Evolutionary conservation across 2,888 invertebrate species (phyloP), one percentile per base, ranked within the genome.

Genomic region (Thysanoteuthis rhombus): DNA sequence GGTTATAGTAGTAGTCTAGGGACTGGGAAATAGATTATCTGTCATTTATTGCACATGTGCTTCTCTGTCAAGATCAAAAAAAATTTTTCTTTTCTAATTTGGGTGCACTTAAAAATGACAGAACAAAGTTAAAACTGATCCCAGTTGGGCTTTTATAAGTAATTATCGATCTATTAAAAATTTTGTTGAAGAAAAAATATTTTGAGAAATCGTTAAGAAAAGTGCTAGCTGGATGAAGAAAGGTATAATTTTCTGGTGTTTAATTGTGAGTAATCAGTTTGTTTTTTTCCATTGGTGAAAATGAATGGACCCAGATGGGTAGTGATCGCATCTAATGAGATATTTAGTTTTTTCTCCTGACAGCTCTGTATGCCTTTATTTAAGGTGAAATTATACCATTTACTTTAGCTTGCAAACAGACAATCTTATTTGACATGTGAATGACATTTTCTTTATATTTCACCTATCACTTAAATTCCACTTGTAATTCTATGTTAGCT

Each of bases 101-200:
- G 0, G 10, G 75, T 75, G n/a, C n/a, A 75, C 10, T n/a, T 75
- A 16, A 75, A 75, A 75, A 75, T 75, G 75, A 75, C 75, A n/a
- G n/a, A 75, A 75, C 75, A 75, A 75, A 75, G 3, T n/a, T 75
- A n/a, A n/a, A 75, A 75, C n/a, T 75, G n/a, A 75, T 75, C 75
- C 75, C 75, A 75, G n/a, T 75, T 75, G n/a, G n/a, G n/a, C 75
- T n/a, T n/a, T 75, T n/a, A 75, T 75, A 75, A n/a, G 75, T n/a
- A 75, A 75, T 75, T 75, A 75, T 75, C n/a, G 75, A 75, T 75
- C n/a, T 75, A 75, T n/a, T 16, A 75, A n/a, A n/a, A 75, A 75
- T 75, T 75, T 75, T 75, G 32, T 75, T n/a, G 75, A 75, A 75
- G 12, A 75, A 75, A 75, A 75, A n/a, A n/a, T n/a, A 75, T n/a